Evolutionary conservation across 2,888 invertebrate genomes (phyloP).

Genomic region (Nemurella pictetii): DNA sequence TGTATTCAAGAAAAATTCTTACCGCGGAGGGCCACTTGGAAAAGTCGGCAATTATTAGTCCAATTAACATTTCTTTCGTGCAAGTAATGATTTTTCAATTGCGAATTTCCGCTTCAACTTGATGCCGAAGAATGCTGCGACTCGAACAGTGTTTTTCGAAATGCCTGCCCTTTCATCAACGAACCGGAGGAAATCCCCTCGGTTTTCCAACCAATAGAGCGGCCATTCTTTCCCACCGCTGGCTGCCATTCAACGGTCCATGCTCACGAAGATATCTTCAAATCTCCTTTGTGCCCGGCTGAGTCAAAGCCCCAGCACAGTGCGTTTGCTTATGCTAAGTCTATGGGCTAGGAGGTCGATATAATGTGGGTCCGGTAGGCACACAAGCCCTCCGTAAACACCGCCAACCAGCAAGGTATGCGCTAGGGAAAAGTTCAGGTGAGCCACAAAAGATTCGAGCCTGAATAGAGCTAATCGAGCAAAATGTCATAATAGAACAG

Average conservation of each 20-base stretch:
- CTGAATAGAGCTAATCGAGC: neutral
- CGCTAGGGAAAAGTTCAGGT: no score
- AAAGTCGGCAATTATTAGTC: neutral
- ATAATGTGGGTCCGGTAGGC: no score
- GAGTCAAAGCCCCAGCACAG: neutral
- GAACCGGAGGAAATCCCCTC: neutral
- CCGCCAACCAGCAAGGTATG: no score
- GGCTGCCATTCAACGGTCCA: neutral
- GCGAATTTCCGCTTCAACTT: neutral
- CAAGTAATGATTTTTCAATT: neutral
- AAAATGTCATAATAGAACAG: neutral
- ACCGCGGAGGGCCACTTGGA: no score
- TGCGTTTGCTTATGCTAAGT: neutral
- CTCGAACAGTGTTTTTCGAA: neutral
- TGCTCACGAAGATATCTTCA: neutral
- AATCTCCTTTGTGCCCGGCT: neutral
- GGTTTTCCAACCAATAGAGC: neutral
- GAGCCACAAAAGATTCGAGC: neutral
- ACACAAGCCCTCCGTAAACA: no score
- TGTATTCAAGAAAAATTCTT: no score
- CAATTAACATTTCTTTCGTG: neutral
- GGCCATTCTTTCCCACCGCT: neutral
- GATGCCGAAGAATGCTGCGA: neutral
- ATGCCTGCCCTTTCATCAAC: neutral
- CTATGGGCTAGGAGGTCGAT: neutral